Evolutionary conservation across 2,113 vertebrate species (phyloP).

Genomic region (Rhadina sibilatrix): DNA sequence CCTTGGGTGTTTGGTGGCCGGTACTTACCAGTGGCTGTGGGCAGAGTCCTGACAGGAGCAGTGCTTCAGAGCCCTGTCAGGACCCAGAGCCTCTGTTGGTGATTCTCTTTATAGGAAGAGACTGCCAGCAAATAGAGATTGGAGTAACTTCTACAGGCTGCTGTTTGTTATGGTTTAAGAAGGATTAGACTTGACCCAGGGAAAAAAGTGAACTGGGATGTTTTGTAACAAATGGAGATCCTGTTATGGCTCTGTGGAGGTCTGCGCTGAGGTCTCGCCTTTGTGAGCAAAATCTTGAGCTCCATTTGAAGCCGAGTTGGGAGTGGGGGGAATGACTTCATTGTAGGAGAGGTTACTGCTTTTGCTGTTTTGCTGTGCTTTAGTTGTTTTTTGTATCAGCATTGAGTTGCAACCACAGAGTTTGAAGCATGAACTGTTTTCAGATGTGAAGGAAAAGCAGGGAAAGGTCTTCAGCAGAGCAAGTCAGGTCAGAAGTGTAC

Average conservation of each 20-base stretch:
- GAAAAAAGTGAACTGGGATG: not conserved
- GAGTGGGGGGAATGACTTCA: not conserved
- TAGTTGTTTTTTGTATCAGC: not conserved
- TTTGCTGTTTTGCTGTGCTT: not conserved
- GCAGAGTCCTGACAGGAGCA: not conserved
- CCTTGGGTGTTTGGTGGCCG: fast-evolving
- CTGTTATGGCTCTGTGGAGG: not conserved
- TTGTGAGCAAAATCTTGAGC: not conserved
- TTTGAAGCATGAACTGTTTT: not conserved
- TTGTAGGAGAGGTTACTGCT: not conserved
- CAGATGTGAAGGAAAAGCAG: not conserved
- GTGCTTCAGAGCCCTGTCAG: not conserved
- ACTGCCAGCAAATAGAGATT: not conserved
- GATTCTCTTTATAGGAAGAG: not conserved
- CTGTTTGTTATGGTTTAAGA: not conserved
- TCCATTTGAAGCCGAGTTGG: not conserved
- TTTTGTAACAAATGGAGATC: not conserved
- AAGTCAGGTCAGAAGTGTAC: not conserved
- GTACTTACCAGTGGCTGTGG: fast-evolving
- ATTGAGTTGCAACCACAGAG: not conserved
- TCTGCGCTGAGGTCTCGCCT: not conserved
- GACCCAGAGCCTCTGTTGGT: fast-evolving
- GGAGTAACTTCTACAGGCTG: not conserved
- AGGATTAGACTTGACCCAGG: not conserved
- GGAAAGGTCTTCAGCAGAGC: not conserved